Evolutionary conservation across 2,888 invertebrate genomes (phyloP).

Genomic region (Luperina testacea): DNA sequence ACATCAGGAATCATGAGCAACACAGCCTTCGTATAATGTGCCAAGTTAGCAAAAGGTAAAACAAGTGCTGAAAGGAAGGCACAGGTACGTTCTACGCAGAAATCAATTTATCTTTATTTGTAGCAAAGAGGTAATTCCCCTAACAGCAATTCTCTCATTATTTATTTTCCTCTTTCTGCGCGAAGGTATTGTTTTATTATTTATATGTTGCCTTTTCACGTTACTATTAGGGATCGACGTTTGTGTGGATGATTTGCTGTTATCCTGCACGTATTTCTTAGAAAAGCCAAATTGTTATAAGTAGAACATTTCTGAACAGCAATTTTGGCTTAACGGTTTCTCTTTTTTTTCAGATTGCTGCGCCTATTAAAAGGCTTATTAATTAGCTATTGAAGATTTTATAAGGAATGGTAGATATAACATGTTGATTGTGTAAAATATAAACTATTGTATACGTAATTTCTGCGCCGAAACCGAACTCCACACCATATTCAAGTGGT

Average conservation of each 20-base stretch:
- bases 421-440: not conserved
- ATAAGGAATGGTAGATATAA: not conserved
- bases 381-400: not conserved
- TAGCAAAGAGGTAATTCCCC: slow-evolving; percentile 64
- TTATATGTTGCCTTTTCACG: slow-evolving; percentile 55
- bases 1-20: slow-evolving; percentile 33
- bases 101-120: slow-evolving; percentile 70
- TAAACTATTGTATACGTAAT: not conserved
- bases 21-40: slow-evolving; percentile 23
- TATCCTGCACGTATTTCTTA: not conserved
- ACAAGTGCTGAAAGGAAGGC: slow-evolving; percentile 18
- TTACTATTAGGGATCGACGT: slow-evolving; percentile 34
- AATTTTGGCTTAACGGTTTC: not conserved
- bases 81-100: slow-evolving; percentile 35
- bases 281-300: not conserved
- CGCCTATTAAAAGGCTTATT: not conserved
- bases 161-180: slow-evolving; percentile 59
- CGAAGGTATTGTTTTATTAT: slow-evolving; percentile 63
- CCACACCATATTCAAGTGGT: not conserved
- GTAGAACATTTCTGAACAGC: not conserved
- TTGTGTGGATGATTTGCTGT: slow-evolving; percentile 37
- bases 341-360: not conserved
- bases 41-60: slow-evolving; percentile 26
- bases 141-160: slow-evolving; percentile 64
- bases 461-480: not conserved